Conservation (phyloP, 2,888 invertebrate species). For the Drosophila birchii region DNA sequence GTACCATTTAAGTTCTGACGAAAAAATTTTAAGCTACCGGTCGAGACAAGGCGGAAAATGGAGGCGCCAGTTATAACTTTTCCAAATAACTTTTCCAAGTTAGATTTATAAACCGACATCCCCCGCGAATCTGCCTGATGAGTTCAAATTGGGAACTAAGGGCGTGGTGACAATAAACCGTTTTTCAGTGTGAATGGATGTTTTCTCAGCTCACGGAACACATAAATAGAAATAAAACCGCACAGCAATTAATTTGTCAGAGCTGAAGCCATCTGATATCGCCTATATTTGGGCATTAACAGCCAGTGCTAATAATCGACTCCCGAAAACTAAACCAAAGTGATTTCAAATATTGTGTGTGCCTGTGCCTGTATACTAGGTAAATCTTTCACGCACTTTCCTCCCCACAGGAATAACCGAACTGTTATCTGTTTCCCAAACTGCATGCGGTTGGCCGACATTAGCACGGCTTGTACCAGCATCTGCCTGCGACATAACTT, state of each 20-base stretch:
- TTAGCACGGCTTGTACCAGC: slow-evolving; percentile 66
- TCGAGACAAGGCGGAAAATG: not conserved
- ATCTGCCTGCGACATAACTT: not conserved
- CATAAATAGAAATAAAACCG: slow-evolving; percentile 8
- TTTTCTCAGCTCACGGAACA: not conserved
- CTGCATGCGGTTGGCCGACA: slow-evolving; percentile 68
- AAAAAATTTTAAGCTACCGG: slow-evolving; percentile 44
- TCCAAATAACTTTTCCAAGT: slow-evolving; percentile 69
- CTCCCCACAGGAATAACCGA: slow-evolving; percentile 41
- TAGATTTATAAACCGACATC: slow-evolving; percentile 58
- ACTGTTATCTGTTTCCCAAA: slow-evolving; percentile 63
- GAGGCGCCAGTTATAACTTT: not conserved
- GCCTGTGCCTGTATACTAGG: slow-evolving; percentile 10
- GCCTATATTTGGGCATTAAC: slow-evolving; percentile 29
- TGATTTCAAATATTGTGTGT: slow-evolving; percentile 58
- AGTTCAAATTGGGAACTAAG: not conserved
- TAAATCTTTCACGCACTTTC: not conserved
- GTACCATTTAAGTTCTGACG: slow-evolving; percentile 10
- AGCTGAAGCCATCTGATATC: not conserved
- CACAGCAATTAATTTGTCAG: slow-evolving; percentile 37
- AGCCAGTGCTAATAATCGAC: slow-evolving; percentile 10
- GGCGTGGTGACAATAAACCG: not conserved
- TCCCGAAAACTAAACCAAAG: slow-evolving; percentile 18
- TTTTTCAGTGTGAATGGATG: slow-evolving; percentile 12
- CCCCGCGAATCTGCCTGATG: not conserved